These are phyloP conservation scores for Ochropleura plecta DNA, from an alignment of 2,888 invertebrate genomes.

Conservation along the genomic window DNA sequence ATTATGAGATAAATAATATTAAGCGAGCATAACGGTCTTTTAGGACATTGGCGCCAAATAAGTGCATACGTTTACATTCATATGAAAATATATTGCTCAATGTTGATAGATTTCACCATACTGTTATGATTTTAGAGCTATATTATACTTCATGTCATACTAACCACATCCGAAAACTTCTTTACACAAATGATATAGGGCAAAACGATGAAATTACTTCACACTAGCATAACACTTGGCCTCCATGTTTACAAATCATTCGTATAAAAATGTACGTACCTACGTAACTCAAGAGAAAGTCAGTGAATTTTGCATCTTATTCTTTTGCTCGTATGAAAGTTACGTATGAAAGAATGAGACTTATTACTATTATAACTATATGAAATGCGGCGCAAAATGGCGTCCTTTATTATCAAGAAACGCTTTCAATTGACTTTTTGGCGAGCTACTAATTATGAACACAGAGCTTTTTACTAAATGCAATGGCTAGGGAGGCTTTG, in stretches of 20 bases:
- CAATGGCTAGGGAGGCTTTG: background rate
- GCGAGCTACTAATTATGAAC: background rate
- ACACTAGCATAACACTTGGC: constrained; percentile 83
- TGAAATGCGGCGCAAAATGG: constrained; percentile 86
- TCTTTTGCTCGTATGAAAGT: constrained; percentile 75
- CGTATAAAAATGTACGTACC: constrained; percentile 80
- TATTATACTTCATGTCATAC: constrained; percentile 63
- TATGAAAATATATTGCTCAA: constrained; percentile 54
- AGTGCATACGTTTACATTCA: constrained; percentile 88
- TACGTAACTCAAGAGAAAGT: constrained; percentile 84
- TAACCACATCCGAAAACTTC: constrained; percentile 74
- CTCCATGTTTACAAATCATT: constrained; percentile 90
- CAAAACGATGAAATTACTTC: constrained; percentile 74
- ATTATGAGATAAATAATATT: constrained; percentile 61
- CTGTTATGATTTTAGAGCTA: constrained; percentile 43
- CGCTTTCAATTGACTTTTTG: constrained; percentile 31
- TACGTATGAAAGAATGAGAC: constrained; percentile 77
- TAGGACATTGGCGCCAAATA: constrained; percentile 89
- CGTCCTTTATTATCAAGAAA: constrained; percentile 72
- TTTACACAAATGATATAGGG: constrained; percentile 65
- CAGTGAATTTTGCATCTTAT: constrained; percentile 77
- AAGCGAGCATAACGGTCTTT: constrained; percentile 85
- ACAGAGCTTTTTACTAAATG: constrained; percentile 2
- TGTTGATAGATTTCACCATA: constrained; percentile 51
- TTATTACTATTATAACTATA: constrained; percentile 73